Percentiles rank a stretch among this genome's conserved stretches.
phyloP scores from a whole-genome alignment of 2,888 invertebrate genomes.

The Cerastis leucographa region DNA sequence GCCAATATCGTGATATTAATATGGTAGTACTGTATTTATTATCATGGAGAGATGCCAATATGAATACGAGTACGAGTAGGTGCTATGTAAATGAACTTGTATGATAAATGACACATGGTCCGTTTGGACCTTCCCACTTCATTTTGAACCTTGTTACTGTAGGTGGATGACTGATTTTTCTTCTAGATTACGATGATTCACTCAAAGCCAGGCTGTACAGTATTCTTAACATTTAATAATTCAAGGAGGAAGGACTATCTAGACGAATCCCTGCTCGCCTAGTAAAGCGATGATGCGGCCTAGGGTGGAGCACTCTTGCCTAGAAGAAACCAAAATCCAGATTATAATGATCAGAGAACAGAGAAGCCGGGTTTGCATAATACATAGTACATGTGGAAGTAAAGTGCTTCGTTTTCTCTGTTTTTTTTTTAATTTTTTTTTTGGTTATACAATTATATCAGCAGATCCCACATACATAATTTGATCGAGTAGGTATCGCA shows the following conservation, averaged over 20 bases:
- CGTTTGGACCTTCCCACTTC: background rate
- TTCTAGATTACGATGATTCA: background rate
- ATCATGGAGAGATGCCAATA: slow-evolving; percentile 29
- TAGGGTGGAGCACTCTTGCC: no score
- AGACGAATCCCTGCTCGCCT: background rate
- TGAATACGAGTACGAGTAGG: background rate
- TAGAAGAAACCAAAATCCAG: no score
- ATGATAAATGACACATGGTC: slow-evolving; percentile 7
- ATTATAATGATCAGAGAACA: no score
- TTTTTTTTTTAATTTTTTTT: no score
- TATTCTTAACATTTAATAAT: background rate
- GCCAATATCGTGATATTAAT: slow-evolving; percentile 24
- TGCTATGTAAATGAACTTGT: background rate
- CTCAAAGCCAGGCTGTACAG: background rate
- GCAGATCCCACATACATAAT: no score
- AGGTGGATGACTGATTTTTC: background rate
- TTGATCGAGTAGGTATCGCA: no score
- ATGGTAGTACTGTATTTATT: slow-evolving; percentile 4
- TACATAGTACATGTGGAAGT: no score
- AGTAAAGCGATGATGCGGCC: no score
- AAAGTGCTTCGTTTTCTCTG: no score
- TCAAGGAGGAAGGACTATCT: background rate
- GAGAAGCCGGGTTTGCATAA: no score
- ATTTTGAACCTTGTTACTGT: background rate
- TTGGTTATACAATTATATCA: no score